Evolutionary conservation across 2,888 invertebrate species (phyloP).

Genomic region (Linyphia triangularis): DNA sequence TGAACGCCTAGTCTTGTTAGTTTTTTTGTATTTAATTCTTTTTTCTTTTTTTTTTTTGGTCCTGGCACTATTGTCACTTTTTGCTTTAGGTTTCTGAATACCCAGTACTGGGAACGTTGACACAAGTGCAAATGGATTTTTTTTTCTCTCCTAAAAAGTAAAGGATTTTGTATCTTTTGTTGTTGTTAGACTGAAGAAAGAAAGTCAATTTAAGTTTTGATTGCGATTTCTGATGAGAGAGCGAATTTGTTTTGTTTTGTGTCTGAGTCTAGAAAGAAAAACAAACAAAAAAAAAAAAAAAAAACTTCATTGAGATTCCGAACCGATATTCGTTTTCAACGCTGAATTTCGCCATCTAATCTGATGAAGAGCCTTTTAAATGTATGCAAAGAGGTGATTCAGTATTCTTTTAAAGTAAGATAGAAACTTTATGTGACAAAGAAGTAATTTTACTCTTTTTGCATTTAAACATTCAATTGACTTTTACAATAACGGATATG

Average conservation of each 20-base stretch:
- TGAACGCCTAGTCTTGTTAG: background rate
- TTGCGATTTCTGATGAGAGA: conserved; percentile 24
- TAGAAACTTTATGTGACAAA: too few relatives aligned
- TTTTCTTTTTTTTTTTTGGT: background rate
- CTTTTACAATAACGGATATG: too few relatives aligned
- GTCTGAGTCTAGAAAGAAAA: too few relatives aligned
- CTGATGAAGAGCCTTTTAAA: background rate
- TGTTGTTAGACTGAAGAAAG: background rate
- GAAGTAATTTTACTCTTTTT: too few relatives aligned
- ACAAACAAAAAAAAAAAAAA: too few relatives aligned
- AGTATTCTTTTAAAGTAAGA: background rate
- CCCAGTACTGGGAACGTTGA: background rate
- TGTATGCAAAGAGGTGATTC: background rate
- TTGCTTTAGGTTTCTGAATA: background rate
- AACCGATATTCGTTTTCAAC: background rate
- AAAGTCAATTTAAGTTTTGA: conserved; percentile 28
- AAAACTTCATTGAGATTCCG: background rate
- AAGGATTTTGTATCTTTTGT: background rate
- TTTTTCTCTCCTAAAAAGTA: background rate
- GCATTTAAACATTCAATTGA: too few relatives aligned
- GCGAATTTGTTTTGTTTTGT: background rate
- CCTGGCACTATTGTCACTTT: background rate
- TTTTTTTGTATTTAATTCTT: too few relatives aligned
- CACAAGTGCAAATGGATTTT: background rate
- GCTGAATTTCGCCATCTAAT: background rate